phyloP scores from a whole-genome alignment of 2,888 invertebrate species.

The Drosophila macrospina region DNA sequence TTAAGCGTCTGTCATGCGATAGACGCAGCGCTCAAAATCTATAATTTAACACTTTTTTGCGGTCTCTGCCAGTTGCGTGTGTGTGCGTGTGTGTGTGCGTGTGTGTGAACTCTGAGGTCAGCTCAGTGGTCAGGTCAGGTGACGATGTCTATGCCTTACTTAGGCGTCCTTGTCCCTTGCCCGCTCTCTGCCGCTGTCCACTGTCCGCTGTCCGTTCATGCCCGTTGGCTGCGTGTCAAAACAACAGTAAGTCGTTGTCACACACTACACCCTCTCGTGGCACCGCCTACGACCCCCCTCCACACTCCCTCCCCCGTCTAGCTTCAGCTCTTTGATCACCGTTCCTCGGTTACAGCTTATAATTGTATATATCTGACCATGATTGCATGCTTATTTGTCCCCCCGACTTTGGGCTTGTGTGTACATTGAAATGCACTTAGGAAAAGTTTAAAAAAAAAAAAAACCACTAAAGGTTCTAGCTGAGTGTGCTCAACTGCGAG shows the following conservation, averaged over 20 bases:
- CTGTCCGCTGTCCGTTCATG: slow-evolving; percentile 2
- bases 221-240: slow-evolving; percentile 83
- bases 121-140: slow-evolving; percentile 29
- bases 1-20: slow-evolving; percentile 33
- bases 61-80: slow-evolving; percentile 41
- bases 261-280: background rate
- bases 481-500: background rate
- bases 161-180: slow-evolving; percentile 9
- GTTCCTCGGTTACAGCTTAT: slow-evolving; percentile 10
- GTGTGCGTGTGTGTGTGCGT: background rate
- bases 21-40: slow-evolving; percentile 53
- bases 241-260: slow-evolving; percentile 70
- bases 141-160: slow-evolving; percentile 18
- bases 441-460: slow-evolving; percentile 2
- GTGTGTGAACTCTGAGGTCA: background rate
- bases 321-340: background rate
- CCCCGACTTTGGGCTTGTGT: slow-evolving; percentile 33
- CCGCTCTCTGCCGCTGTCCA: too few relatives aligned
- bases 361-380: slow-evolving; percentile 37
- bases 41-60: slow-evolving; percentile 75
- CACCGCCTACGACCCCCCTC: background rate
- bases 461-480: slow-evolving; percentile 24
- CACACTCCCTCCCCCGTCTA: background rate
- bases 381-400: slow-evolving; percentile 50
- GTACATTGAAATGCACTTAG: slow-evolving; percentile 78